Evolutionary conservation across 2,888 invertebrate species (phyloP).

Genomic region (Strigamia transsilvanica): DNA sequence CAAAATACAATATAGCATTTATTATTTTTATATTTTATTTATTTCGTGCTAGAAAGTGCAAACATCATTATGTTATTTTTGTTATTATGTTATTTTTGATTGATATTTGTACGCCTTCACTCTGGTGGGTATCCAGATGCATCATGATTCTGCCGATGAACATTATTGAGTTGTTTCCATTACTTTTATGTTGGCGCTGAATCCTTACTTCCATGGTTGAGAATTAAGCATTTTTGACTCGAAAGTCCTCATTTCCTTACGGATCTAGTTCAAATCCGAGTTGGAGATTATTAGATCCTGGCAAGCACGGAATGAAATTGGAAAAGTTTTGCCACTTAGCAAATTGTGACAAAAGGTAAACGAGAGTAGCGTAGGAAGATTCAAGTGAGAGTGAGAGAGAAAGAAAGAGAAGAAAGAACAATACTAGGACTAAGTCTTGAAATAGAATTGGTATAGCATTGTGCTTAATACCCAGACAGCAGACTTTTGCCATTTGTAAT

Average conservation of each 20-base stretch:
- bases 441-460: conserved; percentile 49
- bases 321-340: conserved; percentile 46
- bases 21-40: too few species aligned
- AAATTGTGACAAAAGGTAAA: conserved; percentile 48
- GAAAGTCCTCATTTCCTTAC: conserved; percentile 11
- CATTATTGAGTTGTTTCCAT: not conserved
- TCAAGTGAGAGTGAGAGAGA: not conserved
- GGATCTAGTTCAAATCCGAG: conserved; percentile 40
- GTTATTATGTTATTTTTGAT: too few species aligned
- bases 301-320: conserved; percentile 37
- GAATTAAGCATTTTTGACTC: not conserved
- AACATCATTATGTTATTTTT: too few species aligned
- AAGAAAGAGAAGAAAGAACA: conserved; percentile 9
- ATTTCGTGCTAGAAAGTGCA: too few species aligned
- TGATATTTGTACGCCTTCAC: too few species aligned
- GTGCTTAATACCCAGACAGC: conserved; percentile 46
- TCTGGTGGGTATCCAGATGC: too few species aligned
- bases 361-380: conserved; percentile 4
- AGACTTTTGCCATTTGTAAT: conserved; percentile 45
- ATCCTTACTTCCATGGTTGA: not conserved
- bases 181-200: not conserved
- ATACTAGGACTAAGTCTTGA: conserved; percentile 12
- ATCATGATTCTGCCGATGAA: too few species aligned
- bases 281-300: conserved; percentile 45
- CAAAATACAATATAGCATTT: too few species aligned